These are phyloP conservation scores for Recurvirostra avosetta DNA, from an alignment of 2,113 vertebrate genomes.

Conservation along the genomic window DNA sequence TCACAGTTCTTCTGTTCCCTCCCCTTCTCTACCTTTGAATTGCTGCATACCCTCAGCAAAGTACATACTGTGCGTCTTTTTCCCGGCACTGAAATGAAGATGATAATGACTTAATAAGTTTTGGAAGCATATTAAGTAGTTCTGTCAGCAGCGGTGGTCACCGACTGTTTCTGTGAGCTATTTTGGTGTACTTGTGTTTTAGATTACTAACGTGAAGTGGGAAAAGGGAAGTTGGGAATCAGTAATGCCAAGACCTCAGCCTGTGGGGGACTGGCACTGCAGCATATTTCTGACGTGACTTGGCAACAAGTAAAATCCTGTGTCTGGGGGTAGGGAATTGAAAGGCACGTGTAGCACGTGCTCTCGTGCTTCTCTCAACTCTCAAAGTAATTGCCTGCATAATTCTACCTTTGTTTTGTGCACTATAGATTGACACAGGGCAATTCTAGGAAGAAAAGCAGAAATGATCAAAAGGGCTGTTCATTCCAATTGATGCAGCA, in stretches of 20 bases:
- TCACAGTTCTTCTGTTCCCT: neutral
- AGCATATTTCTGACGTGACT: neutral
- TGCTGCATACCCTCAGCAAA: neutral
- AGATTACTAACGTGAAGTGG: neutral
- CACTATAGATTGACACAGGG: neutral
- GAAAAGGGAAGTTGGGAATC: neutral
- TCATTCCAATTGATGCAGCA: neutral
- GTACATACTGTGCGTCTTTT: neutral
- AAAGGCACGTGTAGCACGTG: constrained; percentile 12
- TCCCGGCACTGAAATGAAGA: neutral
- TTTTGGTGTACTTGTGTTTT: constrained; percentile 13
- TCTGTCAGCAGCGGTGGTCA: neutral
- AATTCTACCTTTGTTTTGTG: neutral
- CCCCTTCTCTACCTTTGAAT: neutral
- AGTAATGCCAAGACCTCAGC: neutral
- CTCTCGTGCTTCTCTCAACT: neutral
- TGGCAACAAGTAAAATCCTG: neutral
- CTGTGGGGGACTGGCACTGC: neutral
- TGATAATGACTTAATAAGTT: neutral
- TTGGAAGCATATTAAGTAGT: constrained; percentile 1
- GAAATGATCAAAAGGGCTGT: neutral
- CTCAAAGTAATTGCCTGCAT: constrained; percentile 5
- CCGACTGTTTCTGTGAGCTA: neutral
- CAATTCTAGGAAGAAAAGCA: constrained; percentile 10
- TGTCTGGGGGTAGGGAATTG: neutral